These are phyloP conservation scores for Thecocarcelia acutangulata DNA, from an alignment of 2,888 invertebrate genomes.

Conservation along the genomic window DNA sequence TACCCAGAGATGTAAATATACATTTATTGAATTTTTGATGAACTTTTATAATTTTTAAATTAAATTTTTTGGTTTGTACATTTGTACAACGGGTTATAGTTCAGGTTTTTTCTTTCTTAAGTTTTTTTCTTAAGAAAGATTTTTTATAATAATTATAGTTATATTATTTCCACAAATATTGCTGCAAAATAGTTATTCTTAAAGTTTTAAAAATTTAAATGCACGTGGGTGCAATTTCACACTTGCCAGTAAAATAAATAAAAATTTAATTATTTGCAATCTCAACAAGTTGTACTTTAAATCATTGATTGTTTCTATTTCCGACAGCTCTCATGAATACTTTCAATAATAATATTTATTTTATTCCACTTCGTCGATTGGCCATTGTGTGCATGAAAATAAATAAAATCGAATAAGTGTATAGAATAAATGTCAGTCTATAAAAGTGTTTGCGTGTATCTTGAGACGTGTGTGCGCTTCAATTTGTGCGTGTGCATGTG, in stretches of 20 bases:
- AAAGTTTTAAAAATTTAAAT: not conserved
- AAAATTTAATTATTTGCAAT: slow-evolving; percentile 13
- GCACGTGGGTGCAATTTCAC: not conserved
- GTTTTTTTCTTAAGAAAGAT: too few relatives aligned
- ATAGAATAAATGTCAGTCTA: slow-evolving; percentile 4
- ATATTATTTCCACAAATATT: too few relatives aligned
- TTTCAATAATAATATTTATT: slow-evolving; percentile 8
- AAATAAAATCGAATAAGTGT: not conserved
- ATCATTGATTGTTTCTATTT: slow-evolving; percentile 27
- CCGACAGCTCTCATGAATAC: slow-evolving; percentile 25
- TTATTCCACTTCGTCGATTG: not conserved
- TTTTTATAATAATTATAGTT: too few relatives aligned
- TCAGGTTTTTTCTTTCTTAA: too few relatives aligned
- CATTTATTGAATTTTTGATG: too few relatives aligned
- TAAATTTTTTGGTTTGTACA: too few relatives aligned
- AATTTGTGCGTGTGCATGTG: not conserved
- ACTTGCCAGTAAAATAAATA: slow-evolving; percentile 1
- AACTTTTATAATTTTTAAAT: too few relatives aligned
- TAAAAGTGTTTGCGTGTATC: not conserved
- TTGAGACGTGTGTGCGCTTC: not conserved
- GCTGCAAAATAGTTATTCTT: too few relatives aligned
- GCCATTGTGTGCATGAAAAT: slow-evolving; percentile 10
- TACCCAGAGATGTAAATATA: too few relatives aligned
- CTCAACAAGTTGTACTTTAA: slow-evolving; percentile 21
- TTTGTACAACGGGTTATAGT: too few relatives aligned